These are phyloP conservation scores for Xylota sylvarum DNA, from an alignment of 2,888 invertebrate genomes.

Conservation along the genomic window DNA sequence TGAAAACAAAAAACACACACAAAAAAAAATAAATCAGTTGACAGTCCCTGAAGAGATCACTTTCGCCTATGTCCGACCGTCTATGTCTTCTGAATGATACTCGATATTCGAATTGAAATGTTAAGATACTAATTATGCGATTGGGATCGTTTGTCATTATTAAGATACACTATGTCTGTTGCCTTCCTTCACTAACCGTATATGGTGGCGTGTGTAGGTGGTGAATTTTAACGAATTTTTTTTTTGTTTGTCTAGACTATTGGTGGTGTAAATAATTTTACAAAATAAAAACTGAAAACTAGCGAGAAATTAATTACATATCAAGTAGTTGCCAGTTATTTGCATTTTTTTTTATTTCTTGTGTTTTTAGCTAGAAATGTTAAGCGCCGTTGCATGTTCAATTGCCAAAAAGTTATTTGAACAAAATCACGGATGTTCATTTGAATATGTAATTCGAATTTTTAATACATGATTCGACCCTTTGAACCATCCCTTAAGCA, in stretches of 20 bases:
- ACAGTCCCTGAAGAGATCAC: conserved; percentile 38
- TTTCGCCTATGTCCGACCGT: conserved; percentile 1
- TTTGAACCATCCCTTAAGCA: conserved; percentile 63
- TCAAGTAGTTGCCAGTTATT: conserved; percentile 31
- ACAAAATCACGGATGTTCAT: conserved; percentile 55
- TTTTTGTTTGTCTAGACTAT: conserved; percentile 51
- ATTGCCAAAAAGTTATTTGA: conserved; percentile 8
- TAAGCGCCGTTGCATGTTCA: conserved; percentile 36
- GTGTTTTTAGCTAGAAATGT: background rate
- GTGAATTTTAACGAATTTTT: conserved; percentile 57
- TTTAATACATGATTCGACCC: conserved; percentile 48
- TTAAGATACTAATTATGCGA: conserved; percentile 69
- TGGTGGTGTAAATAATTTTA: conserved; percentile 41
- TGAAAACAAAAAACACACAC: background rate
- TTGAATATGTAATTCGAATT: conserved; percentile 48
- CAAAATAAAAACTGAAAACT: conserved; percentile 49
- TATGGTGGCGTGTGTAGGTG: conserved; percentile 63
- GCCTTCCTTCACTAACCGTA: conserved; percentile 21
- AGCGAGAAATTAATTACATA: conserved; percentile 53
- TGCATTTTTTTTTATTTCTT: conserved; percentile 15
- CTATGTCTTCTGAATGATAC: conserved; percentile 47
- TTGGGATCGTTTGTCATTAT: conserved; percentile 70
- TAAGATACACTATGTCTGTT: conserved; percentile 35
- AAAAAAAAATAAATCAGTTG: conserved; percentile 18
- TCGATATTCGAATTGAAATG: conserved; percentile 70